Evolutionary conservation across 1,140 invertebrate species (phyloP).

Genomic region (Rhynchophorus ferrugineus): DNA sequence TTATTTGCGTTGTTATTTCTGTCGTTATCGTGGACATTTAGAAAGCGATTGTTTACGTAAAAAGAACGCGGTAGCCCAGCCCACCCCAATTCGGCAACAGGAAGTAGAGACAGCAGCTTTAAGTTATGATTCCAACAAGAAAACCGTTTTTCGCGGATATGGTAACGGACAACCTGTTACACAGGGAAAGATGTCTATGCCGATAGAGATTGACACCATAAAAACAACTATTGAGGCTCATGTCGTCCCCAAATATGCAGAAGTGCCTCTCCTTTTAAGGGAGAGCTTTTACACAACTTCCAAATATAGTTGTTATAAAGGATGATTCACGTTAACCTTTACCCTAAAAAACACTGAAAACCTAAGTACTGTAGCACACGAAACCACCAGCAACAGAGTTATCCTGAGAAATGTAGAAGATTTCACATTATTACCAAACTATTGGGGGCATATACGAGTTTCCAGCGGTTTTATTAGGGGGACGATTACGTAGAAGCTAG

Average conservation of each 20-base stretch:
- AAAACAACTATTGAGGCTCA: not conserved
- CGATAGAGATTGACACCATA: conserved; percentile 7
- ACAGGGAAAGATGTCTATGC: not conserved
- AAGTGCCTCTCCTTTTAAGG: conserved; percentile 9
- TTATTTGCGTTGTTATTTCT: conserved; percentile 1
- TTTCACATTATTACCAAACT: not conserved
- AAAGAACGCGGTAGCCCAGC: not conserved
- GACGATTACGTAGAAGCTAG: conserved; percentile 23
- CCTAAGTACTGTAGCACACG: conserved; percentile 4
- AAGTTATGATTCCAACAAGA: not conserved
- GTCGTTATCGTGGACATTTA: not conserved
- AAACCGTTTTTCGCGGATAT: conserved; percentile 6
- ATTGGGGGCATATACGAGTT: conserved; percentile 6
- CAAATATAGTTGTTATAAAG: conserved; percentile 7
- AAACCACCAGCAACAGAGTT: not conserved
- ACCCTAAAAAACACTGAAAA: conserved; percentile 7
- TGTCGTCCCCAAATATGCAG: conserved; percentile 6
- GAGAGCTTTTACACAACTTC: conserved; percentile 8
- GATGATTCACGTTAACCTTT: conserved; percentile 8
- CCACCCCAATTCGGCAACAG: no score
- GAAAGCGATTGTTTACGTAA: not conserved
- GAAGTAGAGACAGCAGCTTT: not conserved
- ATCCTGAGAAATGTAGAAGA: not conserved
- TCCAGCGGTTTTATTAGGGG: not conserved
- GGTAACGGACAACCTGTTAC: conserved; percentile 6